Conservation (phyloP, 2,888 invertebrate genomes). For the Eurois occulta region DNA sequence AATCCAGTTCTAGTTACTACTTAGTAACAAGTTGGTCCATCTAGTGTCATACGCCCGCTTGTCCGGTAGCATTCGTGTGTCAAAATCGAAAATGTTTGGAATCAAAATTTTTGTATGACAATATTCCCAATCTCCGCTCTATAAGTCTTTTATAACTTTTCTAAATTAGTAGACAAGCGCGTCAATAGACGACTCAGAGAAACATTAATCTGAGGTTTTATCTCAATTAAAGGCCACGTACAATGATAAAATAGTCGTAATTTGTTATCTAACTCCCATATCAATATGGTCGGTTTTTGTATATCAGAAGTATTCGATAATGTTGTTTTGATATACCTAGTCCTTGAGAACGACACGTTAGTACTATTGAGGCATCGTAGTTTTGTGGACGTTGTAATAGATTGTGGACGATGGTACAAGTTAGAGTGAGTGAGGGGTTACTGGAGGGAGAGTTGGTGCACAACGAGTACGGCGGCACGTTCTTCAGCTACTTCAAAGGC, state of each 20-base stretch:
- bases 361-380: not conserved
- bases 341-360: not conserved
- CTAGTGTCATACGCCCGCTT: too few species aligned
- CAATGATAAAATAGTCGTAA: not conserved
- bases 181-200: not conserved
- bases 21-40: too few species aligned
- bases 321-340: not conserved
- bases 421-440: constrained; percentile 73
- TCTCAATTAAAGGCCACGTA: not conserved
- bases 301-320: not conserved
- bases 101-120: too few species aligned
- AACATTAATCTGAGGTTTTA: not conserved
- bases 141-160: too few species aligned
- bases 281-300: not conserved
- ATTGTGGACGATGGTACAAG: constrained; percentile 56
- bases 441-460: constrained; percentile 72
- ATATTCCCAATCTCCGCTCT: too few species aligned
- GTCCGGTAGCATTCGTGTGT: too few species aligned
- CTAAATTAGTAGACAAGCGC: not conserved
- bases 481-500: constrained; percentile 77
- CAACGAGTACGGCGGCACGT: constrained; percentile 69
- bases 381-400: not conserved
- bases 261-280: not conserved
- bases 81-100: too few species aligned
- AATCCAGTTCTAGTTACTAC: too few species aligned